Evolutionary conservation across 2,888 invertebrate species (phyloP).

Genomic region (Patella caerulea): DNA sequence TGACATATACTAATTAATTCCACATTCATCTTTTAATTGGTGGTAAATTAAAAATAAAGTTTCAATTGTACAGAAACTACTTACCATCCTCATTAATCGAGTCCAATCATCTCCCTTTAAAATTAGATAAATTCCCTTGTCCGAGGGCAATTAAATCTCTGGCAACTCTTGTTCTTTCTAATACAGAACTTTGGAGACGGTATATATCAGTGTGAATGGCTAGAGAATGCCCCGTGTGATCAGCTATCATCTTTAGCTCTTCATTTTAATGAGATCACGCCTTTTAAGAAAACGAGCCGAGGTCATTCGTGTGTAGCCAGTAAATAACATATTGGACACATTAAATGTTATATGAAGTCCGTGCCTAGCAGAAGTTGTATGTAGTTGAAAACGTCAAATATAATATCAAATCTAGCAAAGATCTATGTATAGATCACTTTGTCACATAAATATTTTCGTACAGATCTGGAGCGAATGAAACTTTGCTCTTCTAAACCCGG

Average conservation of each 20-base stretch:
- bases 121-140: slow-evolving; percentile 32
- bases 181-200: slow-evolving; percentile 32
- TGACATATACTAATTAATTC: too few relatives aligned
- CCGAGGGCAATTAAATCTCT: slow-evolving; percentile 36
- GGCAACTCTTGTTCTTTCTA: slow-evolving; percentile 40
- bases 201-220: slow-evolving; percentile 40
- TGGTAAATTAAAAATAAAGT: not conserved
- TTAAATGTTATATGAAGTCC: too few relatives aligned
- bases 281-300: too few relatives aligned
- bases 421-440: too few relatives aligned
- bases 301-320: too few relatives aligned
- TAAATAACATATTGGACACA: too few relatives aligned
- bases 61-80: not conserved
- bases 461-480: slow-evolving; percentile 24
- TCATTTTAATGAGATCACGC: not conserved
- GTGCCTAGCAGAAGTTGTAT: too few relatives aligned
- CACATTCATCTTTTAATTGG: too few relatives aligned
- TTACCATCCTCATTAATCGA: slow-evolving; percentile 29
- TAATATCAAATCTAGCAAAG: too few relatives aligned
- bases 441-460: slow-evolving; percentile 30
- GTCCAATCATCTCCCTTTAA: slow-evolving; percentile 28
- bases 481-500: slow-evolving; percentile 24
- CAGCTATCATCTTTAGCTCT: slow-evolving; percentile 41
- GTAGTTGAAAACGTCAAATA: too few relatives aligned
- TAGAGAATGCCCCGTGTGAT: slow-evolving; percentile 42